phyloP scores from a whole-genome alignment of 2,113 vertebrate genomes.

The Nesogale talazaci region DNA sequence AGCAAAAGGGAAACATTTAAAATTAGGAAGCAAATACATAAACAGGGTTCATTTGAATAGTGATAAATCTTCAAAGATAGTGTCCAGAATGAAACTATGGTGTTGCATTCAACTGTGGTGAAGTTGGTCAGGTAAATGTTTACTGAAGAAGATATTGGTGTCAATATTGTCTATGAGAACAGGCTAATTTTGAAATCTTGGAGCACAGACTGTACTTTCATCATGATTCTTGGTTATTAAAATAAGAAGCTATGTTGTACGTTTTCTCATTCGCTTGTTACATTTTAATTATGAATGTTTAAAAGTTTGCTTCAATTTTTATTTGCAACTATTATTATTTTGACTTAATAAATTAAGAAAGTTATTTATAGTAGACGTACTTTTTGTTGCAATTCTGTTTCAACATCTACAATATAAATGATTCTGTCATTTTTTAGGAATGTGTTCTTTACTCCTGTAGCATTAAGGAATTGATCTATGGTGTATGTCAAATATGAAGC shows the following conservation, averaged over 20 bases:
- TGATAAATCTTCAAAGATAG: background rate
- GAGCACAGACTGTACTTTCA: background rate
- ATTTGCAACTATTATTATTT: background rate
- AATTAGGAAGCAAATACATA: background rate
- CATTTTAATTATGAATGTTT: background rate
- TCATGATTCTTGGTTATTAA: background rate
- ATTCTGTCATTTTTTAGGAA: background rate
- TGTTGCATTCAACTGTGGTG: too few relatives aligned
- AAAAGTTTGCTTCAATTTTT: background rate
- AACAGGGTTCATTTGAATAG: background rate
- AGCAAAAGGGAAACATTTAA: background rate
- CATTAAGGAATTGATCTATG: background rate
- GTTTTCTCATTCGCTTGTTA: constrained; percentile 9
- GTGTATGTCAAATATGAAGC: background rate
- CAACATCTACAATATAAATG: background rate
- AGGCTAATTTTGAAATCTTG: background rate
- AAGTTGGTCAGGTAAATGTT: background rate
- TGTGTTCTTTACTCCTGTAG: background rate
- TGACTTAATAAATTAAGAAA: background rate
- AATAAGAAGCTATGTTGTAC: background rate
- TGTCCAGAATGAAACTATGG: background rate
- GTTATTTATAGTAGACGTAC: background rate
- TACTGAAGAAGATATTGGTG: background rate
- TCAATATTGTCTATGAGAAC: background rate
- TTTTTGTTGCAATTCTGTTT: background rate